Conservation (phyloP, 2,888 invertebrate genomes). For the Eumacrocentrus americanus region DNA sequence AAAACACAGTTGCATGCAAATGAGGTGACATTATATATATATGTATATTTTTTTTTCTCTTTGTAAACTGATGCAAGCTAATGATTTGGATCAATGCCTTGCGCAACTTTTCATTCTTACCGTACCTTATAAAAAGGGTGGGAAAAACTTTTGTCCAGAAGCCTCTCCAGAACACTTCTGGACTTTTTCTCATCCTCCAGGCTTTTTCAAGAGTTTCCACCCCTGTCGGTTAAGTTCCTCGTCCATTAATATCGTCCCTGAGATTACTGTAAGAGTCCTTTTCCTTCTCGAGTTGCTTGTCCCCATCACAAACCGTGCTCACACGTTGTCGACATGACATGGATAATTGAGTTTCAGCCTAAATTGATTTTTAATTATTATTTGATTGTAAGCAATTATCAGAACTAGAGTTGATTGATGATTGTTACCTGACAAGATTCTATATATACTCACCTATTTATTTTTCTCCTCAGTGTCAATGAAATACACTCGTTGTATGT, state of each 20-base stretch:
- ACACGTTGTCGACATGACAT: neutral
- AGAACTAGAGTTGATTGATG: neutral
- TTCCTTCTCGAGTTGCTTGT: too few relatives aligned
- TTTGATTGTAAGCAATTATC: neutral
- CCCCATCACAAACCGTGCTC: too few relatives aligned
- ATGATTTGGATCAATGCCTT: neutral
- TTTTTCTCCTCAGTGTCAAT: neutral
- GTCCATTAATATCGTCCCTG: neutral
- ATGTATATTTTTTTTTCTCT: too few relatives aligned
- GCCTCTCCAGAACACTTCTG: too few relatives aligned
- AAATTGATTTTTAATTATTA: neutral
- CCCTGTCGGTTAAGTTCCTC: neutral
- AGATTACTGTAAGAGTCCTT: too few relatives aligned
- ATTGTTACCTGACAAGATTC: too few relatives aligned
- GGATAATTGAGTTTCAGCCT: neutral
- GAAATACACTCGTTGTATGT: neutral
- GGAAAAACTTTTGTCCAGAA: neutral
- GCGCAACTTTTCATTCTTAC: neutral
- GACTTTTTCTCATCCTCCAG: neutral
- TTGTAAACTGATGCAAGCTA: too few relatives aligned
- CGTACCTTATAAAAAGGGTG: neutral
- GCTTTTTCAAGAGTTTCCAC: neutral
- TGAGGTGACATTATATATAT: neutral
- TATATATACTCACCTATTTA: neutral
- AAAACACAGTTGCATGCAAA: too few relatives aligned